phyloP scores from a whole-genome alignment of 2,888 invertebrate genomes.

The Pterobdella sp. region DNA sequence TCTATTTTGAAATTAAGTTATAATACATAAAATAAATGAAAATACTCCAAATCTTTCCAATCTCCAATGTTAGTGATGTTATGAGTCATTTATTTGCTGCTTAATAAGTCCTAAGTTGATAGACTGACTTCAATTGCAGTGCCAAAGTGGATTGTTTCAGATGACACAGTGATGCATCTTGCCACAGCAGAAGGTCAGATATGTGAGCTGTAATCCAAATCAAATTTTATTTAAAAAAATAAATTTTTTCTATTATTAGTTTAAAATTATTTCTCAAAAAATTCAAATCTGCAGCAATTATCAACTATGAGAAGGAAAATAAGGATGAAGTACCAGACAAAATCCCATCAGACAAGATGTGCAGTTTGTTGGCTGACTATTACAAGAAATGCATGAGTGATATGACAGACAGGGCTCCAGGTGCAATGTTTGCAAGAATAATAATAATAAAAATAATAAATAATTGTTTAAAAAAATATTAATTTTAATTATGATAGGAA shows the following conservation, averaged over 20 bases:
- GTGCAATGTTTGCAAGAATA: conserved; percentile 29
- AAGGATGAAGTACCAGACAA: conserved; percentile 21
- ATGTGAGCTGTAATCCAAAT: neutral
- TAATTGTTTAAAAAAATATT: conserved; percentile 5
- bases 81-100: neutral
- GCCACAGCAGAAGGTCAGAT: conserved; percentile 44
- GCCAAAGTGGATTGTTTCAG: conserved; percentile 46
- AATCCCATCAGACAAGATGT: conserved; percentile 36
- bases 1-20: neutral
- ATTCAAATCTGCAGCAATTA: conserved; percentile 36
- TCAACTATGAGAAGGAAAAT: conserved; percentile 29
- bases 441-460: neutral
- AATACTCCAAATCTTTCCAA: neutral
- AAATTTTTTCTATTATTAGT: neutral
- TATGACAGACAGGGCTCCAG: conserved; percentile 43
- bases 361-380: conserved; percentile 37
- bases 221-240: conserved; percentile 11
- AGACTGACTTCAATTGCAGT: conserved; percentile 29
- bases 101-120: neutral
- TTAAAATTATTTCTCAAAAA: conserved; percentile 1
- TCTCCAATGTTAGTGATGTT: neutral
- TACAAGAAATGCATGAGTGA: conserved; percentile 43
- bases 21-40: neutral
- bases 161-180: conserved; percentile 50
- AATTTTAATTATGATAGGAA: neutral